Base-by-base conservation (phyloP, 2,797 vertebrate genomes). In the Neomorphus geoffroyi region DNA sequence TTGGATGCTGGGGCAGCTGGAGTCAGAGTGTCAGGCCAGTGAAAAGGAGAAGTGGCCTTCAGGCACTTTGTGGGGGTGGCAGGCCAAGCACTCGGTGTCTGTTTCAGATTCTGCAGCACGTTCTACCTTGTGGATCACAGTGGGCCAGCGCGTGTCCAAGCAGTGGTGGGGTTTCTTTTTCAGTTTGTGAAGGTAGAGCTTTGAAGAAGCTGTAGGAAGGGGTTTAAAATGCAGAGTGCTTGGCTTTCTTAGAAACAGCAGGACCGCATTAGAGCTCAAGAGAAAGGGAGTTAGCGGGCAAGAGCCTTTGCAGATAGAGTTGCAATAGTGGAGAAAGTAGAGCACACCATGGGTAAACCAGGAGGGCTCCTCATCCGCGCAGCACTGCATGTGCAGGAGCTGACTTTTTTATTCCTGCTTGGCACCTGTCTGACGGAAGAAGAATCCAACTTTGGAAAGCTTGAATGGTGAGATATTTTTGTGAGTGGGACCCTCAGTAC, bases 401-500 rank as follows among this genome's bases (percentile, higher is more conserved):
- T 86, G 61, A 11, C 33, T 56, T 64, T 81, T 80, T 18, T 53
- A 81, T 81, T 88, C 73, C 48, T 9, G 6, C 48, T 95, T 84
- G 66, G 62, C 53, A 18, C 19, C 93, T 91, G 48, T 56, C n/a
- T 75, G 53, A 35, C 79, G 74, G 86, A 84, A 79, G 79, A 83
- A 64, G 70, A 95, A 79, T 56, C 45, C 2, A 4, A 18, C 62
- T 92, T 91, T 90, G 88, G 85, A 90, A 92, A 82, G 73, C 72
- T 2, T 91, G 78, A 93, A 46, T 62, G 77, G n/a, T 21, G 64
- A 51, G 54, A 80, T 19, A 50, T 54, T 90, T 91, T 86, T 64
- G 51, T 37, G 67, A 84, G 77, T 15, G 57, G 18, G 67, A 88
- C 73, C 83, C 78, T 96, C 53, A 41, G 41, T 64, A 27, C 32